A percentile compares a stretch with the other conserved stretches of the same genome.
Conservation (phyloP, 2,113 vertebrate species). For the Dipodomys spectabilis region DNA sequence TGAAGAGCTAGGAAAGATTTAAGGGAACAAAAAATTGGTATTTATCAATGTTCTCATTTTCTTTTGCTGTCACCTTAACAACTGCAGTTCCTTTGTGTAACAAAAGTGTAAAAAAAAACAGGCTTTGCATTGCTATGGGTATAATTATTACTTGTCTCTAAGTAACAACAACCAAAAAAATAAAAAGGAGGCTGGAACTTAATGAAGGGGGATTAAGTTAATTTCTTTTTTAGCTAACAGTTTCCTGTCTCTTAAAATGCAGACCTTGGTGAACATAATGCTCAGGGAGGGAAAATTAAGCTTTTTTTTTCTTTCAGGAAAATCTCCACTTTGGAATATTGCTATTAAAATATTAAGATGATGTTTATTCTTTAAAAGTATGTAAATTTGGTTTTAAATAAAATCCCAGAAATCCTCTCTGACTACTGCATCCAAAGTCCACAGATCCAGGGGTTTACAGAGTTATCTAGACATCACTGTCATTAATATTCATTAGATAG, state of each 20-base stretch:
- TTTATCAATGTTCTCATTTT: slow-evolving; percentile 74
- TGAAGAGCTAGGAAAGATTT: slow-evolving; percentile 57
- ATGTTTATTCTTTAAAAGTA: slow-evolving; percentile 87
- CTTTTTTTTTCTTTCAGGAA: slow-evolving; percentile 68
- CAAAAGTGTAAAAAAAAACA: slow-evolving; percentile 66
- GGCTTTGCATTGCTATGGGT: slow-evolving; percentile 73
- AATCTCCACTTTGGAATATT: slow-evolving; percentile 80
- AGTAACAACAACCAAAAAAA: slow-evolving; percentile 68
- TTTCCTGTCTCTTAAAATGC: slow-evolving; percentile 80
- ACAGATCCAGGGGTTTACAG: slow-evolving; percentile 83
- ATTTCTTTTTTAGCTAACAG: slow-evolving; percentile 80
- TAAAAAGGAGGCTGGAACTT: slow-evolving; percentile 62
- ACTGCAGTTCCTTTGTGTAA: slow-evolving; percentile 75
- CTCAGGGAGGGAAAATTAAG: slow-evolving; percentile 70
- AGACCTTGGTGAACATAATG: slow-evolving; percentile 65
- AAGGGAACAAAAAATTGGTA: slow-evolving; percentile 53
- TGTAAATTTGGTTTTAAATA: slow-evolving; percentile 83
- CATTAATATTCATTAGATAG: slow-evolving; percentile 88
- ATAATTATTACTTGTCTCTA: slow-evolving; percentile 79
- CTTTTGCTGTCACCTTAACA: slow-evolving; percentile 70
- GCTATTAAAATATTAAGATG: slow-evolving; percentile 80
- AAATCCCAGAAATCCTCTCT: slow-evolving; percentile 82
- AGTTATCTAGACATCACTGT: slow-evolving; percentile 83
- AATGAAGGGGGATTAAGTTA: slow-evolving; percentile 84
- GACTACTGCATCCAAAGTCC: slow-evolving; percentile 83